Evolutionary conservation across 2,888 invertebrate species (phyloP), one percentile per base, ranked within the genome.

Genomic region (Hetaerina titia): DNA sequence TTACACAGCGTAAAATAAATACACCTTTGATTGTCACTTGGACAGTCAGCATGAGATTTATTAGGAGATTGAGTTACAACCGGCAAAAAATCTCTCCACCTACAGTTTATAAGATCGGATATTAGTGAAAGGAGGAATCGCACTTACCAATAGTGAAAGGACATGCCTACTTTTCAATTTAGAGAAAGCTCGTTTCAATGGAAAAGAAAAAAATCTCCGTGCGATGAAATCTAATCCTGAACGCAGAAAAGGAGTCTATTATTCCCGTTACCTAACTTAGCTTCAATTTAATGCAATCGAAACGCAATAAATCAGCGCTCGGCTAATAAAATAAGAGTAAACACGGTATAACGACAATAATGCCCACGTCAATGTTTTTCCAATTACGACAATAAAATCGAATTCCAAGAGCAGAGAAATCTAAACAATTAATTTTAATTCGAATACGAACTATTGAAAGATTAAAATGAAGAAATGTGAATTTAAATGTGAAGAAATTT

Each of bases 121-220:
- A 81, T 31, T 22, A 31, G 81, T 81, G 81, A 81, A 81, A 81
- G 81, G 81, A 31, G 81, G 81, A 25, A 81, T 81, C 31, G 81
- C 81, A 81, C 22, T 81, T 25, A 8, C 81, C 11, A 1, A 13
- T 31, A 15, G 81, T 81, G 81, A 81, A 81, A 81, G 81, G 31
- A 81, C n/a, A 13, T 81, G 25, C 19, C 31, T 5, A 17, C 17
- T 60, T 15, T 25, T 15, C 81, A 31, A 81, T 31, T 81, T 81
- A 31, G 31, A 81, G 81, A 81, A 81, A 81, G 81, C 31, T 31
- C 81, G 81, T 31, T 15, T 31, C 31, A 0, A 2, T 11, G 31
- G 31, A 31, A 31, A 25, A 81, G 31, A 81, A 69, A 81, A 81
- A 81, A 31, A 11, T 6, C 25, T 81, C 45, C 31, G 11, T 31